Base-by-base conservation (phyloP, 2,113 vertebrate species). In the Hippotragus niger region DNA sequence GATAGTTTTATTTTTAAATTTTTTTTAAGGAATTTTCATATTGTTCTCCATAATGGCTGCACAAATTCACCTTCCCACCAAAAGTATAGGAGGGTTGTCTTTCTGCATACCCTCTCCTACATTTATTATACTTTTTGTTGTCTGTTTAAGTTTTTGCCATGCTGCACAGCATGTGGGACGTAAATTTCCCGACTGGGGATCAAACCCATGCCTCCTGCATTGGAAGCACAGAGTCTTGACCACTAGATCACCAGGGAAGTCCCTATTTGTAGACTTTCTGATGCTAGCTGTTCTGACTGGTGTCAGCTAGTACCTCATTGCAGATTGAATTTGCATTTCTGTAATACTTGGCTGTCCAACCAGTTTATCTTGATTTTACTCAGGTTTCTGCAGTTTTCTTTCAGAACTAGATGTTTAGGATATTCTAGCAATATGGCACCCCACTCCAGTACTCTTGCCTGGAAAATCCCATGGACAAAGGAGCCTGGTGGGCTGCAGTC, bases 191-290 rank as follows among this genome's bases (percentile, higher is more conserved):
- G 1, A 7, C 36, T 1, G 23, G 23, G 11, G 71, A 13, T 43
- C 0, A 1, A 76, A 76, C 11, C 36, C 21, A 4, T 0, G 6
- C 5, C 36, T 43, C 3, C 36, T 43, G 23, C 23, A 0, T 43
- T 2, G 36, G 36, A 40, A 25, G 23, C 36, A 3, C 21, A 43
- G 36, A 13, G 71, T 40, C 36, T 76, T 76, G 5, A 40, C 67
- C 67, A 21, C 19, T 40, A 43, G 12, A 27, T 23, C 23, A 76
- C 71, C 12, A 7, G 12, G 11, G 11, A 27, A 43, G 12, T 40
- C 36, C 36, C 36, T 82, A 0, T 82, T 25, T 53, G 47, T 82
- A 36, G 17, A 8, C 11, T 82, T 23, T n/a, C 52, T 36, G 31
- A 21, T 82, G 10, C 31, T 23, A 31, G 31, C 31, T 33, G 1